phyloP scores from a whole-genome alignment of 2,888 invertebrate genomes.

The Luperina nickerlii region DNA sequence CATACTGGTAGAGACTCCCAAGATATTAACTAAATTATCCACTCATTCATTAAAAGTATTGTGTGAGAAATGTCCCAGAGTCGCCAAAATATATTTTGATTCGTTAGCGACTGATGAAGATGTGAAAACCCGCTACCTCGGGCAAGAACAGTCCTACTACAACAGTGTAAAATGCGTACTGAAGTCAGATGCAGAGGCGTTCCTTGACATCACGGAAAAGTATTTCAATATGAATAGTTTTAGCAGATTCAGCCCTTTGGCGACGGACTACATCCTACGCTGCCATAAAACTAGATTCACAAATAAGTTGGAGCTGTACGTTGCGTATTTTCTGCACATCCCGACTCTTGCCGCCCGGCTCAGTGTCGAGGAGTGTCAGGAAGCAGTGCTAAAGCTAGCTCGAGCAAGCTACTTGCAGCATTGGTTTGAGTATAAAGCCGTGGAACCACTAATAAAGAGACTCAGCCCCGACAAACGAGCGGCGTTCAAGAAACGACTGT shows the following conservation, averaged over 20 bases:
- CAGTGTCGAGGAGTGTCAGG: slow-evolving; percentile 74
- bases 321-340: slow-evolving; percentile 71
- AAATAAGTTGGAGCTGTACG: slow-evolving; percentile 76
- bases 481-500: slow-evolving; percentile 74
- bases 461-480: slow-evolving; percentile 68
- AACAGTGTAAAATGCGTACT: slow-evolving; percentile 72
- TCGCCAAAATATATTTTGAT: slow-evolving; percentile 75
- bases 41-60: slow-evolving; percentile 75
- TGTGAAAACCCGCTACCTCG: slow-evolving; percentile 66
- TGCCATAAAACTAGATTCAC: slow-evolving; percentile 72
- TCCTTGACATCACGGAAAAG: slow-evolving; percentile 76
- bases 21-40: slow-evolving; percentile 73
- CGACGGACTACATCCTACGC: slow-evolving; percentile 75
- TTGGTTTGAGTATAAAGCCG: slow-evolving; percentile 75
- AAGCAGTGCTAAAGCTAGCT: slow-evolving; percentile 72
- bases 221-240: slow-evolving; percentile 66
- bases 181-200: slow-evolving; percentile 72
- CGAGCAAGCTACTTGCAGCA: slow-evolving; percentile 73
- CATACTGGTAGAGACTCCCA: slow-evolving; percentile 69
- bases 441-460: slow-evolving; percentile 77
- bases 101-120: slow-evolving; percentile 64
- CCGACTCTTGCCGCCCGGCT: slow-evolving; percentile 74
- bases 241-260: slow-evolving; percentile 62
- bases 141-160: slow-evolving; percentile 65
- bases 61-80: slow-evolving; percentile 73